Evolutionary conservation across 2,888 invertebrate genomes (phyloP), one percentile per base, ranked within the genome.

Genomic region (Sinohyriopsis cumingii): DNA sequence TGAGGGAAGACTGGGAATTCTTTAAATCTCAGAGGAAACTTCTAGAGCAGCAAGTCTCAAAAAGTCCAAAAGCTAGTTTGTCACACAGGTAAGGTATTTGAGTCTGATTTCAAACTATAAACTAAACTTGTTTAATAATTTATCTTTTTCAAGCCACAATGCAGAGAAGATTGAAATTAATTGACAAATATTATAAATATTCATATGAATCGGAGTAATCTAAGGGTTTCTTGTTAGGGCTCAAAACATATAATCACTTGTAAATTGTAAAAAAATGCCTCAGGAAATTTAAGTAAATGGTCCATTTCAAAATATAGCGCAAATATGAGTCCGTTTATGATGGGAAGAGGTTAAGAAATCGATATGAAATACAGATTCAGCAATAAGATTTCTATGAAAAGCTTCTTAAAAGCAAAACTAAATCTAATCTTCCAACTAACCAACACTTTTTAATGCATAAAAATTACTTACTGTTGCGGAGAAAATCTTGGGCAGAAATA

Each of bases 1-100:
- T 91, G 65, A 87, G 89, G 72, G 91, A 91, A 73, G 91, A 91
- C 81, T 91, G 91, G 91, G 91, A 91, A 78, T 88, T 91, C 74
- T 91, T 91, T 78, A 91, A 91, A 82, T 87, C 89, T 24, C 90
- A 91, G 71, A 81, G 90, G 55, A 88, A 89, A 67, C 83, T 90
- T 45, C 76, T 90, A 61, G 88, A 90, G 72, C 84, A 89, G 69
- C 86, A 88, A 62, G 84, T 88, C 12, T 78, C 84, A 33, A 85
- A 86, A 72, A 84, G 81, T 69, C 72, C 78, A 24, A 80, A 83
- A 60, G 77, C 82, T 28, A 76, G 76, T 63, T 63, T 81, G n/a
- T 76, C 82, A 59, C 82, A 82, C 57, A 82, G 80, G 83, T 83
- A 69, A 68, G 73, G 66, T 55, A 20, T 65, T 7, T 56, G n/a